Evolutionary conservation across 2,113 vertebrate genomes (phyloP).

Genomic region (Tenebrosternarchus preto): DNA sequence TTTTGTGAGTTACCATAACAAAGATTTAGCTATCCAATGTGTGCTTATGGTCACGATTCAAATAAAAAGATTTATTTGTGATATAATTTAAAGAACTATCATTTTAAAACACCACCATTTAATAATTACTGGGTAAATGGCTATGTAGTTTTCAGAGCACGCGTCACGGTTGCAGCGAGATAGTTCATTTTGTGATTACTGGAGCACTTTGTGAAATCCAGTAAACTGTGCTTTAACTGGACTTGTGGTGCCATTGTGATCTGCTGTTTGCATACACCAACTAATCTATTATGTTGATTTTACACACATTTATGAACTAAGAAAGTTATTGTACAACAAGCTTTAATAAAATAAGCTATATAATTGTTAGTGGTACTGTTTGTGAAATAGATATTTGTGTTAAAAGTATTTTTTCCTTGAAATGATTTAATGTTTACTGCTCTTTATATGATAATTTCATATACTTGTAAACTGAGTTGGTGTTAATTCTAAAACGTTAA

Average conservation of each 20-base stretch:
- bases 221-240: background rate
- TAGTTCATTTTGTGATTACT: background rate
- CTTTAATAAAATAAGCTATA: background rate
- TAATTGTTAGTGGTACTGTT: background rate
- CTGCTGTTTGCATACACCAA: background rate
- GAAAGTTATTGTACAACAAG: background rate
- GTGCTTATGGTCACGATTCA: background rate
- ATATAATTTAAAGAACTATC: background rate
- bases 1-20: background rate
- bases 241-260: background rate
- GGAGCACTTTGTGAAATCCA: background rate
- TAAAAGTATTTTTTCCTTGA: background rate
- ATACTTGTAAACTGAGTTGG: too few species aligned
- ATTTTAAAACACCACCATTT: conserved; percentile 11
- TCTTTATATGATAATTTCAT: too few species aligned
- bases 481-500: too few species aligned
- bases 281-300: conserved; percentile 7
- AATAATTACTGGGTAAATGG: background rate
- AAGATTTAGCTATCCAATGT: conserved; percentile 21
- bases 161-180: background rate
- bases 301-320: background rate
- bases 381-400: background rate
- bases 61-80: background rate
- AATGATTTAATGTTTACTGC: background rate
- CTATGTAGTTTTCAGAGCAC: background rate